A percentile compares a stretch with the other conserved stretches of the same genome.
Evolutionary conservation across 1,140 invertebrate genomes (phyloP).

Genomic region (Bombus pyrosoma): DNA sequence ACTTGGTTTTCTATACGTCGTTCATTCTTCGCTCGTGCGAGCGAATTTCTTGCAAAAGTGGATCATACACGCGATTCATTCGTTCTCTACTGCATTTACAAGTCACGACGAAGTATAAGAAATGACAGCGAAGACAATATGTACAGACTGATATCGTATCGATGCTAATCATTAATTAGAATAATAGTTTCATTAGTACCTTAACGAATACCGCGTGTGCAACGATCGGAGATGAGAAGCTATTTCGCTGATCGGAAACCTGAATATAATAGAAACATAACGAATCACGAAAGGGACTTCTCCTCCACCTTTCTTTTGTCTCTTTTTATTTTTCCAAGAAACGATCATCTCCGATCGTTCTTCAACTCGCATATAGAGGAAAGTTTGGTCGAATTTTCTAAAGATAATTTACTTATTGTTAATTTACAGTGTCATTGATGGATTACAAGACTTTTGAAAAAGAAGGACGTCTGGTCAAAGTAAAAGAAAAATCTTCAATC

Average conservation of each 20-base stretch:
- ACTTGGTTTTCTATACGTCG: neutral
- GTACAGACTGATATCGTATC: constrained; percentile 68
- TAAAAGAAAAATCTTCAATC: no score
- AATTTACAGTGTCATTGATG: no score
- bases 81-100: constrained; percentile 36
- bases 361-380: no score
- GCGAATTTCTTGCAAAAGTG: neutral
- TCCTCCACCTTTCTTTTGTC: no score
- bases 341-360: no score
- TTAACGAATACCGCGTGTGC: constrained; percentile 43
- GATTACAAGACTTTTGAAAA: no score
- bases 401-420: no score
- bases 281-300: no score
- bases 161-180: constrained; percentile 56
- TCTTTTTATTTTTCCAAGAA: neutral
- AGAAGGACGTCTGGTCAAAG: no score
- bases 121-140: constrained; percentile 72
- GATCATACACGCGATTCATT: constrained; percentile 1
- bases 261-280: no score
- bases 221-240: constrained; percentile 33
- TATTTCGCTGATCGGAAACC: no score
- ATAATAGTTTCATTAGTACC: constrained; percentile 57
- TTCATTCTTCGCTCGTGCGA: neutral
- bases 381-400: no score
- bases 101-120: constrained; percentile 58